Conservation (phyloP, 37 sponge, comb jelly and placozoan genomes). For the Dysidea cf. avara region DNA sequence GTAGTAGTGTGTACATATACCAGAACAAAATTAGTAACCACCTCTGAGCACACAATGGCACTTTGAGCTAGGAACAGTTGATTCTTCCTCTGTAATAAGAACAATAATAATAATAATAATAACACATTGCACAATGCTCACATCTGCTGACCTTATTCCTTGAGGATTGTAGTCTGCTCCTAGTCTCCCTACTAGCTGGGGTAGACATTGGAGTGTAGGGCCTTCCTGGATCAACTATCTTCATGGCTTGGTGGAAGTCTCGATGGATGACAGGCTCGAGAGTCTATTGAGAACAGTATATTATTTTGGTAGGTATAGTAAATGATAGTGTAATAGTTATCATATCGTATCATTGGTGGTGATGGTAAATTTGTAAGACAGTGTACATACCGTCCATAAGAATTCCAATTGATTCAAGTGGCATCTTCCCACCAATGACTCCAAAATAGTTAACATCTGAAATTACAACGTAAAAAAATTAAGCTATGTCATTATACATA, state of each 20-base stretch:
- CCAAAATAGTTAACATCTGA: slow-evolving; percentile 45
- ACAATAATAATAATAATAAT: not conserved
- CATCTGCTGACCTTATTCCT: slow-evolving; percentile 8
- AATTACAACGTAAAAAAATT: not conserved
- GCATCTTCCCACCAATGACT: slow-evolving; percentile 38
- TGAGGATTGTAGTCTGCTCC: slow-evolving; percentile 23
- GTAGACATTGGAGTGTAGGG: slow-evolving; percentile 51
- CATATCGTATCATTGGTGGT: not conserved
- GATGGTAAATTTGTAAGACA: not conserved
- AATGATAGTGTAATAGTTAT: not conserved
- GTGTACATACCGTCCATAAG: slow-evolving; percentile 54
- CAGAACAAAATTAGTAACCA: too few species aligned
- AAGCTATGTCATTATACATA: too few species aligned
- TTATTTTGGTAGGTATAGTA: not conserved
- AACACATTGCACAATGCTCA: not conserved
- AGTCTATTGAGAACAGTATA: slow-evolving; percentile 6
- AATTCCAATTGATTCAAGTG: slow-evolving; percentile 48
- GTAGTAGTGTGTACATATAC: too few species aligned
- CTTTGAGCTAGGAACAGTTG: slow-evolving; percentile 24
- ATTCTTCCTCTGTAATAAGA: slow-evolving; percentile 8
- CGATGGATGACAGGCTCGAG: slow-evolving; percentile 45
- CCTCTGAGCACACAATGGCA: slow-evolving; percentile 9
- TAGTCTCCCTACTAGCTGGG: slow-evolving; percentile 28
- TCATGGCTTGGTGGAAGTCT: slow-evolving; percentile 23
- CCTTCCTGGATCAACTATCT: not conserved